A percentile compares a stretch with the other conserved stretches of the same genome.
These are phyloP conservation scores for Pachyseris speciosa DNA, from an alignment of 64 coral and sea anemone genomes.

Conservation along the genomic window DNA sequence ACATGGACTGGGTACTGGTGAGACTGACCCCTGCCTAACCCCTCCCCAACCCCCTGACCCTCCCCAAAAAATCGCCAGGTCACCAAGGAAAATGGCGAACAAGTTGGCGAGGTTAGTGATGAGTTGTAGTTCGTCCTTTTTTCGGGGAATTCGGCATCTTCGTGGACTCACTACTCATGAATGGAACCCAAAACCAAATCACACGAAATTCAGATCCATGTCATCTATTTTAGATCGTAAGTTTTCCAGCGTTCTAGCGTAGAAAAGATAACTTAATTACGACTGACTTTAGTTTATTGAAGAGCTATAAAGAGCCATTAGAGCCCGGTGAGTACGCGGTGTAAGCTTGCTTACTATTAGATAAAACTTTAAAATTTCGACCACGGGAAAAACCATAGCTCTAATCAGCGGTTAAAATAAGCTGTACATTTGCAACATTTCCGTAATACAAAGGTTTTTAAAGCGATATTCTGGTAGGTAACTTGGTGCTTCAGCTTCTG, in stretches of 20 bases:
- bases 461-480: too few relatives aligned
- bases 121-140: background rate
- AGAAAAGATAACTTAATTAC: background rate
- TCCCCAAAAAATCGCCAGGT: constrained; percentile 6
- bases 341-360: too few relatives aligned
- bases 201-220: background rate
- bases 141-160: background rate
- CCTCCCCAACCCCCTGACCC: too few relatives aligned
- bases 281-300: too few relatives aligned
- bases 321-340: too few relatives aligned
- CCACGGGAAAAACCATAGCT: too few relatives aligned
- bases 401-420: too few relatives aligned
- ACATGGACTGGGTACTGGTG: background rate
- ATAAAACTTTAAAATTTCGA: too few relatives aligned
- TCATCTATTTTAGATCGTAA: constrained; percentile 7
- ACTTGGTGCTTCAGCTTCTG: too few relatives aligned
- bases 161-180: background rate
- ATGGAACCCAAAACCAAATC: background rate
- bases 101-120: background rate
- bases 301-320: too few relatives aligned
- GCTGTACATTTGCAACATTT: too few relatives aligned
- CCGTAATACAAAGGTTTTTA: too few relatives aligned
- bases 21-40: background rate
- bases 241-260: background rate
- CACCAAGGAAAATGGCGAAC: constrained; percentile 4